These are phyloP conservation scores for Halcyon smyrnensis DNA, from an alignment of 2,797 vertebrate genomes.

Conservation along the genomic window DNA sequence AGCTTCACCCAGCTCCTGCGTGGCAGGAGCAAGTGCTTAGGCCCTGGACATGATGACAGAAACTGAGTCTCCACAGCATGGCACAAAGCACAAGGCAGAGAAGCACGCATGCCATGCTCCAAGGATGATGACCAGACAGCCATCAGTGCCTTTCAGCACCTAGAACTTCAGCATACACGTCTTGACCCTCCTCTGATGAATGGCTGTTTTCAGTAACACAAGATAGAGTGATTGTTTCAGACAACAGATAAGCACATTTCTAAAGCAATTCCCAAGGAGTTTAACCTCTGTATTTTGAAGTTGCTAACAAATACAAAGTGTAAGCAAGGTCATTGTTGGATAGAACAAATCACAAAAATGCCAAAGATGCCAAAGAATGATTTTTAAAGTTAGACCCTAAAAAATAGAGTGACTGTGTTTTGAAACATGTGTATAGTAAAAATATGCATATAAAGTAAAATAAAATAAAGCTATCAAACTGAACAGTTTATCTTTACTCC, in stretches of 20 bases:
- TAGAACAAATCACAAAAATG: not conserved
- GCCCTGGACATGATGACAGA: not conserved
- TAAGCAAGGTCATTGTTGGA: not conserved
- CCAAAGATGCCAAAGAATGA: not conserved
- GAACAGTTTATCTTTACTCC: not conserved
- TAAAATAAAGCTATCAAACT: not conserved
- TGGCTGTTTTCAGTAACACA: not conserved
- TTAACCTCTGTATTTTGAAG: not conserved
- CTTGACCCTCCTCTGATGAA: not conserved
- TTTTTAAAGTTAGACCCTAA: not conserved
- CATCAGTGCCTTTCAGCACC: not conserved
- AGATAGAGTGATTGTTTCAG: not conserved
- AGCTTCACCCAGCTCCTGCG: not conserved
- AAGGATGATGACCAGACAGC: not conserved
- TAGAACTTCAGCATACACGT: not conserved
- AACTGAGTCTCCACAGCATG: not conserved
- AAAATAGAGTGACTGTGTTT: not conserved
- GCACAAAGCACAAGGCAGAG: not conserved
- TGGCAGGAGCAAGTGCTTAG: not conserved
- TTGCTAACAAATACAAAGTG: not conserved
- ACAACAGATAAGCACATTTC: not conserved
- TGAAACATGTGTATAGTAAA: not conserved
- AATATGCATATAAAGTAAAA: not conserved
- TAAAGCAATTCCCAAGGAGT: not conserved
- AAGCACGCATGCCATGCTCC: not conserved